Conservation (phyloP, 2,888 invertebrate species). For the Eristalinus sepulchralis region DNA sequence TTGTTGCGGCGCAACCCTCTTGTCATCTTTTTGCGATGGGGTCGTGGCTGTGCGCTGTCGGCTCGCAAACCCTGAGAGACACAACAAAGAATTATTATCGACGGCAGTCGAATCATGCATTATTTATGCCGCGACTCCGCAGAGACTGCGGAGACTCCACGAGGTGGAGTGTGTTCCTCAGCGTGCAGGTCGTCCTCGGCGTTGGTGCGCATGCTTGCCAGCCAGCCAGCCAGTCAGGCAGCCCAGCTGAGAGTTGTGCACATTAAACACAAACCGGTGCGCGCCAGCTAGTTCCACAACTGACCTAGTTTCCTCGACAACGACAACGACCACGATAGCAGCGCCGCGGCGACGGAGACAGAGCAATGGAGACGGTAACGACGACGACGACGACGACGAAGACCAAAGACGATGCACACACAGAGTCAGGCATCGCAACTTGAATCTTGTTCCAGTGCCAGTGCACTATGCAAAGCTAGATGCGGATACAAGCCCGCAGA, state of each 20-base stretch:
- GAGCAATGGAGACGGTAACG: conserved; percentile 77
- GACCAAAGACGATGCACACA: conserved; percentile 73
- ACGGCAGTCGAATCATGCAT: conserved; percentile 65
- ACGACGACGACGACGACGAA: conserved; percentile 74
- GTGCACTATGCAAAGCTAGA: conserved; percentile 60
- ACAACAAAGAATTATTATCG: conserved; percentile 54
- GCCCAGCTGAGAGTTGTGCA: conserved; percentile 36
- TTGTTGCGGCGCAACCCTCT: too few relatives aligned
- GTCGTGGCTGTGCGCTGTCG: conserved; percentile 2
- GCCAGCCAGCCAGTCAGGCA: neutral
- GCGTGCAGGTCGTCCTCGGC: conserved; percentile 63
- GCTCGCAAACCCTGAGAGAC: conserved; percentile 17
- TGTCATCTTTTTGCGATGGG: conserved; percentile 47
- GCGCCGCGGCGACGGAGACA: conserved; percentile 74
- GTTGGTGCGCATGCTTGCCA: conserved; percentile 55
- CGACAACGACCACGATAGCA: conserved; percentile 78
- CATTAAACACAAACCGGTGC: conserved; percentile 9
- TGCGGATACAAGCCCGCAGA: conserved; percentile 50
- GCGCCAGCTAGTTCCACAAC: conserved; percentile 75
- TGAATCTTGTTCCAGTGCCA: conserved; percentile 67
- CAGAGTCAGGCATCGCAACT: conserved; percentile 49
- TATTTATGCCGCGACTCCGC: conserved; percentile 57
- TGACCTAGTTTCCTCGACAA: conserved; percentile 80
- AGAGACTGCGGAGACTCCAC: conserved; percentile 10
- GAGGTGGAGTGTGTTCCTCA: conserved; percentile 23